Evolutionary conservation across 2,888 invertebrate species (phyloP), one percentile per base, ranked within the genome.

Genomic region (Drosophila colorata): DNA sequence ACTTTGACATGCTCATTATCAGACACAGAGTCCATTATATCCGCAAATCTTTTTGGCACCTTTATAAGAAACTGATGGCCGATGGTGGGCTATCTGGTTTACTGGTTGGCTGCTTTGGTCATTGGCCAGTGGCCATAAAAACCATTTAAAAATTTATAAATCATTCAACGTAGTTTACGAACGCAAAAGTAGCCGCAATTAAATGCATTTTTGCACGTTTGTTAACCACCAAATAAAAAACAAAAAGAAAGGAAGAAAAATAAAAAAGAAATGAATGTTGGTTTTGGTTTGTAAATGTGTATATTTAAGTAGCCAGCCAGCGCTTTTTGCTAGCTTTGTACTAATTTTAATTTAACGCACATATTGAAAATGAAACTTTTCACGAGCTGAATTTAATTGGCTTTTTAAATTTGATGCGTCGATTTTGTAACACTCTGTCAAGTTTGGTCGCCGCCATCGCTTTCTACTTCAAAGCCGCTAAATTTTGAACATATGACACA

Each of bases 311-410:
- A 48, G 40, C 37, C 33, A 53, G 41, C 25, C 33, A 53, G 38
- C 37, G 47, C 8, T 40, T 70, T 40, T 41, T 44, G 56, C 61
- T 43, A 41, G 13, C 41, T 33, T 66, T 66, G 60, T 64, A 78
- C 80, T 80, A 78, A 83, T 83, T 83, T 83, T 65, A 72, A 87
- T 82, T 85, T 83, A 72, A 79, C 85, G 79, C 87, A 85, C 86
- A 87, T 86, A 86, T 86, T 75, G 81, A 85, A 85, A 85, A 83
- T 67, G 82, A 86, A 85, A 83, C 80, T 86, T 80, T 83, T 74
- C 70, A 74, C 81, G 70, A 80, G 78, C 69, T 76, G 76, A 73
- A 85, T 82, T 81, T 85, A 82, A 82, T 85, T 82, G 85, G 85
- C 68, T 72, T 78, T 81, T 81, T 69, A 63, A 72, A 61, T 61